A percentile compares a stretch with the other conserved stretches of the same genome.
These are phyloP conservation scores for Drosophila meridiana DNA, from an alignment of 2,888 invertebrate genomes.

Conservation along the genomic window DNA sequence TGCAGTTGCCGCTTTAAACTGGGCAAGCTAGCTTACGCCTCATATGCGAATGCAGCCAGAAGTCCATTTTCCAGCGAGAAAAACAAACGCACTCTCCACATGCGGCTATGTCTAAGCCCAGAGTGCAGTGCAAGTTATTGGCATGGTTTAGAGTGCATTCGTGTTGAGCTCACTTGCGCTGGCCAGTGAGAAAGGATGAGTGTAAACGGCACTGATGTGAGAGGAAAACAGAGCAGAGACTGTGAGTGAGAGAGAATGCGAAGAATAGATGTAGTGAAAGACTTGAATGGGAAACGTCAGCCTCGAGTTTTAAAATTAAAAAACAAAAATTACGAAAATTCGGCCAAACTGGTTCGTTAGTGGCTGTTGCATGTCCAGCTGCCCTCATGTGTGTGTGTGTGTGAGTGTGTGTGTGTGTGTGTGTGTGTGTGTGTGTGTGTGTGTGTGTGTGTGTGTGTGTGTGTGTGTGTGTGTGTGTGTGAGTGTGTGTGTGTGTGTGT, in stretches of 20 bases:
- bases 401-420: constrained; percentile 4
- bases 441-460: constrained; percentile 3
- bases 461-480: constrained; percentile 20
- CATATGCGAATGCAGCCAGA: not conserved
- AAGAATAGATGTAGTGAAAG: constrained; percentile 57
- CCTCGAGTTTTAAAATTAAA: constrained; percentile 16
- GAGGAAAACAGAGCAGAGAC: not conserved
- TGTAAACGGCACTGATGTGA: not conserved
- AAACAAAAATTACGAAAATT: constrained; percentile 11
- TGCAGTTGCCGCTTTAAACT: not conserved
- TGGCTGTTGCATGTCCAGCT: constrained; percentile 35
- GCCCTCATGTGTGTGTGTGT: constrained; percentile 9
- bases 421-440: not conserved
- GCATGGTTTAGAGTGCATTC: constrained; percentile 31
- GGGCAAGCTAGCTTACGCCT: constrained; percentile 6
- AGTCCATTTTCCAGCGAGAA: constrained; percentile 35
- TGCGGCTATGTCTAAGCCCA: constrained; percentile 10
- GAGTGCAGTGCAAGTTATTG: not conserved
- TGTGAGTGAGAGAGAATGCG: constrained; percentile 2
- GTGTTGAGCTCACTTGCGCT: constrained; percentile 37
- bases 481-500: not conserved
- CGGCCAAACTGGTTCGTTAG: constrained; percentile 65
- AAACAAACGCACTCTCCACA: constrained; percentile 15
- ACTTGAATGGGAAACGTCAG: constrained; percentile 51
- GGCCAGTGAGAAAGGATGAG: not conserved